phyloP scores from a whole-genome alignment of 2,113 vertebrate genomes.

The Trachemys scripta region DNA sequence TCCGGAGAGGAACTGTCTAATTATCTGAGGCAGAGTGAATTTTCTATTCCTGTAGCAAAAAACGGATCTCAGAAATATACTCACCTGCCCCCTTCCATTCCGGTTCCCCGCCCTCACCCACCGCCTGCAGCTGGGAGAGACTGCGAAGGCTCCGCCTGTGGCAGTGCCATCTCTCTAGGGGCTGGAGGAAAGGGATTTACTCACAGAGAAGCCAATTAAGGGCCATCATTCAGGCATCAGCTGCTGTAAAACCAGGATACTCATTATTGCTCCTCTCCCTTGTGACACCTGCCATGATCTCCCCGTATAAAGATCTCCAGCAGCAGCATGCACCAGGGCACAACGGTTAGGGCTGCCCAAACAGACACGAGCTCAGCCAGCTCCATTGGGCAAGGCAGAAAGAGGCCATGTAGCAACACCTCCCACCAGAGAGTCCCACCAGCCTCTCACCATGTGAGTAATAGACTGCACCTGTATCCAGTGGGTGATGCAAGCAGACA shows the following conservation, averaged over 20 bases:
- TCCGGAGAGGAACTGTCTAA: slow-evolving; percentile 38
- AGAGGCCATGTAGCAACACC: background rate
- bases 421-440: background rate
- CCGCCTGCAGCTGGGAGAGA: background rate
- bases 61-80: background rate
- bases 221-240: slow-evolving; percentile 27
- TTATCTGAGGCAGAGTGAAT: slow-evolving; percentile 15
- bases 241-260: slow-evolving; percentile 28
- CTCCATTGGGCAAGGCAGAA: background rate
- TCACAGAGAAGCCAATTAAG: slow-evolving; percentile 58
- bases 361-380: background rate
- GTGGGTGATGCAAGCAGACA: background rate
- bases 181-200: background rate
- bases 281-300: background rate
- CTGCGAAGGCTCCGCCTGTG: background rate
- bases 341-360: background rate
- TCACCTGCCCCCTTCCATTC: background rate
- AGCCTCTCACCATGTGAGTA: background rate
- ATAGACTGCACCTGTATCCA: background rate
- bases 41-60: background rate
- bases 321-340: accelerated
- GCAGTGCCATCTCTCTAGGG: slow-evolving; percentile 23
- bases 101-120: background rate
- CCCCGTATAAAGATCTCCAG: background rate
- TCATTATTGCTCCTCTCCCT: slow-evolving; percentile 34